Evolutionary conservation across 2,113 vertebrate genomes (phyloP), one percentile per base, ranked within the genome.

Genomic region (Hemiscyllium ocellatum): DNA sequence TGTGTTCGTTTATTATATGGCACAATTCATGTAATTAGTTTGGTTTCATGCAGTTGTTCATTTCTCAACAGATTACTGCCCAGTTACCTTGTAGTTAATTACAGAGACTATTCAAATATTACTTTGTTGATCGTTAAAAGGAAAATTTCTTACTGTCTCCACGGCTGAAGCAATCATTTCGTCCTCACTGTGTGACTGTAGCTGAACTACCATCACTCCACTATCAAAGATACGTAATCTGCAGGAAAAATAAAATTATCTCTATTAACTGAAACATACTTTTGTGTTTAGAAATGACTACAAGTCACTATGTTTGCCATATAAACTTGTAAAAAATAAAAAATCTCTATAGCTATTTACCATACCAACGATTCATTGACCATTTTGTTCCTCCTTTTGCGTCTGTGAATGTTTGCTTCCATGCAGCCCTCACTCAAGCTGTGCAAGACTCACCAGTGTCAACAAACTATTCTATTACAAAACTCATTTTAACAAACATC

Each of bases 181-280:
- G 97, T 99, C 99, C 97, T 99, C 99, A 0, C 98, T 99, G 97
- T 99, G 99, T 96, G 99, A 99, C 97, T 99, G 98, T 78, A 99
- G 98, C 96, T 99, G 99, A 96, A 99, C 99, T 96, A 99, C 99
- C 99, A 99, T 99, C 96, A 99, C 99, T 0, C 99, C 99, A 19
- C 99, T 99, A 97, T 99, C 99, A 97, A 99, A 99, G 96, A 99
- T 97, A 66, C 99, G 98, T 96, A 99, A 97, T 96, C 99, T 99
- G 87, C 96, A 96, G 97, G 96, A 61, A 17, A 96, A 61, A 85
- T 65, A 61, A 80, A 80, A 96, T 61, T 19, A 5, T 15, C 66
- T 93, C 66, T n/a, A 94, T 66, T 65, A 83, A 69, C 50, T 93
- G 50, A 70, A 78, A 26, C 24, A 93, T 6, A n/a, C 13, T 4